Percentiles rank a stretch among this genome's conserved stretches.
Evolutionary conservation across 2,888 invertebrate species (phyloP).

Genomic region (Meiosimyza decipiens): DNA sequence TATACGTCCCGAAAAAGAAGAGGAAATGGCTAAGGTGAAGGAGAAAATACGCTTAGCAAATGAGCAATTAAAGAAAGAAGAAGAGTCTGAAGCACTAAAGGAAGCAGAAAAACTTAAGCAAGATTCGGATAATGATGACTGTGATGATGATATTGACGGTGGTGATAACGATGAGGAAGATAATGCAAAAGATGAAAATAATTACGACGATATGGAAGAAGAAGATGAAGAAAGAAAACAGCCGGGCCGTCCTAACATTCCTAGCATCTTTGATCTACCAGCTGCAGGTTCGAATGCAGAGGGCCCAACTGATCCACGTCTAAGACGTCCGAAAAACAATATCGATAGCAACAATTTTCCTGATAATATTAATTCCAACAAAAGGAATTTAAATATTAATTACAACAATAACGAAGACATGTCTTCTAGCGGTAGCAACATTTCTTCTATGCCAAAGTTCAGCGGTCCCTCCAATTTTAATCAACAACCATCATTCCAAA

Average conservation of each 20-base stretch:
- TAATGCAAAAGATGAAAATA: constrained; percentile 1
- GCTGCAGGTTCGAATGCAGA: constrained; percentile 24
- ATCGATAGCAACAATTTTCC: background rate
- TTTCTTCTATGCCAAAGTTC: constrained; percentile 15
- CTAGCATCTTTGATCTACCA: constrained; percentile 51
- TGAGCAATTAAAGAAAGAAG: constrained; percentile 62
- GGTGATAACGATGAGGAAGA: constrained; percentile 28
- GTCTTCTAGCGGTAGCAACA: constrained; percentile 13
- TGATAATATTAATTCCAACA: constrained; percentile 13
- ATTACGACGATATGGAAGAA: constrained; percentile 12
- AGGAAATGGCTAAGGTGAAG: constrained; percentile 72
- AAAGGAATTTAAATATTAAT: background rate
- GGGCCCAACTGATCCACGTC: constrained; percentile 49
- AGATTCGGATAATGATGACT: constrained; percentile 47
- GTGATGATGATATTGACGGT: constrained; percentile 39
- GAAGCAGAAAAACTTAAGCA: constrained; percentile 48
- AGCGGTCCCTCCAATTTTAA: background rate
- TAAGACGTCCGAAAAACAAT: constrained; percentile 41
- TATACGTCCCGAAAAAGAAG: constrained; percentile 72
- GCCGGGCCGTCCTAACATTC: constrained; percentile 43
- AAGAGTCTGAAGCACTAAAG: constrained; percentile 48
- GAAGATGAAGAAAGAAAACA: constrained; percentile 18
- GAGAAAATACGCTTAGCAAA: constrained; percentile 67
- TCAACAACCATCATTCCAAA: background rate
- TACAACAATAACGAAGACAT: constrained; percentile 14